A percentile compares a stretch with the other conserved stretches of the same genome.
Evolutionary conservation across 2,797 vertebrate species (phyloP).

Genomic region (Falco rusticolus): DNA sequence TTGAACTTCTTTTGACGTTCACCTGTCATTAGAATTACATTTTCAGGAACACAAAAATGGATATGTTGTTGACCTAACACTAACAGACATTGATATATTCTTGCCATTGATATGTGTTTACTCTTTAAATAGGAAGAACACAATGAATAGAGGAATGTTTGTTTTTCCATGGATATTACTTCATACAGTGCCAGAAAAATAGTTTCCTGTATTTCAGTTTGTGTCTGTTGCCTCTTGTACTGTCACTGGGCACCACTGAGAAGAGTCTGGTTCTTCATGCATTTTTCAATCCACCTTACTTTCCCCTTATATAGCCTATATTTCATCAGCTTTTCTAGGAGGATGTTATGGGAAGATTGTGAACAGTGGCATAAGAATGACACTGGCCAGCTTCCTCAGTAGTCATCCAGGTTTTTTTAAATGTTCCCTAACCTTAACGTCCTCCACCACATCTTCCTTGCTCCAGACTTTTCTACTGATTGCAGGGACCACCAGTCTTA

Average conservation of each 20-base stretch:
- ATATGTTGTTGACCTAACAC: background rate
- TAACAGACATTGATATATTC: background rate
- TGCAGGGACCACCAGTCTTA: background rate
- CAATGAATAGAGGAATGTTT: background rate
- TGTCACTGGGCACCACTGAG: no score
- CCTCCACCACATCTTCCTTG: no score
- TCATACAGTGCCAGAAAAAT: background rate
- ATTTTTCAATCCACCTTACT: background rate
- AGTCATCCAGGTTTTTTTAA: background rate
- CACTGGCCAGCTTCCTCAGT: background rate
- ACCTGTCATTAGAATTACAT: background rate
- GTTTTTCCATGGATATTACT: background rate
- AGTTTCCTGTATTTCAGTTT: background rate
- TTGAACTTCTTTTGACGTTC: background rate
- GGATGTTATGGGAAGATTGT: background rate
- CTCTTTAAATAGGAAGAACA: background rate
- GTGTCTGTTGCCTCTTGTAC: background rate
- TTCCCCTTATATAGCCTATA: background rate
- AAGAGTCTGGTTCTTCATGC: background rate
- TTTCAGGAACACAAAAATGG: constrained; percentile 5
- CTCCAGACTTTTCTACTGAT: background rate
- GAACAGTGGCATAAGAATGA: background rate
- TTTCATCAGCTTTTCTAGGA: background rate
- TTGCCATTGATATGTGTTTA: background rate
- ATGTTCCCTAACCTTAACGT: background rate